Evolutionary conservation across 2,888 invertebrate species (phyloP), one percentile per base, ranked within the genome.

Genomic region (Ochlodes sylvanus): DNA sequence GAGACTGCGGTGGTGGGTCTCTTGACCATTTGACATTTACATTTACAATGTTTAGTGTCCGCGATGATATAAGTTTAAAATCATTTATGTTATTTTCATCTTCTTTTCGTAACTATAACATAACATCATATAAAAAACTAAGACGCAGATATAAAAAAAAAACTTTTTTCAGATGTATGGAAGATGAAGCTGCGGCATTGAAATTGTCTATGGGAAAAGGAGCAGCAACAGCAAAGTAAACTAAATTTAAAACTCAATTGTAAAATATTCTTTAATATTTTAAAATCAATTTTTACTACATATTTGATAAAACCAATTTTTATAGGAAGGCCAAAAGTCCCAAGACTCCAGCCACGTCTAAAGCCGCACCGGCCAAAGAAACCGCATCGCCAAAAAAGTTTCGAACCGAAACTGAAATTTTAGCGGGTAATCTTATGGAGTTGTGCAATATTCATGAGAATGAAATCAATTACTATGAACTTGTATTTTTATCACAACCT

Each of bases 331-430:
- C 75, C 5, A 86, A 84, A 72, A 82, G 81, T 70, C 80, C 87
- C 27, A 88, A 85, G 75, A 58, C 21, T 63, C 12, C 73, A 66
- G 56, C 76, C 10, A 12, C 50, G 6, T 19, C 5, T 12, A 77
- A 83, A 71, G 32, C 74, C 5, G 44, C 73, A 42, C 47, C 77
- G 7, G 7, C 71, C 38, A 81, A 79, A 73, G 81, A 82, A 27
- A 67, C 67, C 10, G 42, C 66, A 10, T 47, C 79, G 1, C 80
- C 83, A 7, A 80, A 75, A 71, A 84, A 82, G 72, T 79, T 77
- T 56, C 77, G 86, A 68, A 86, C 83, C 9, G 92, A 91, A 75
- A 79, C 87, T 14, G 92, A 92, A 83, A 89, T 92, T 44, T 76
- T 86, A 67, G 77, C 85, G 76, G 92, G 92, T 90, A 63, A 32